These are phyloP conservation scores for Caenorhabditis latens DNA, from an alignment of 1,140 invertebrate species.

Conservation along the genomic window DNA sequence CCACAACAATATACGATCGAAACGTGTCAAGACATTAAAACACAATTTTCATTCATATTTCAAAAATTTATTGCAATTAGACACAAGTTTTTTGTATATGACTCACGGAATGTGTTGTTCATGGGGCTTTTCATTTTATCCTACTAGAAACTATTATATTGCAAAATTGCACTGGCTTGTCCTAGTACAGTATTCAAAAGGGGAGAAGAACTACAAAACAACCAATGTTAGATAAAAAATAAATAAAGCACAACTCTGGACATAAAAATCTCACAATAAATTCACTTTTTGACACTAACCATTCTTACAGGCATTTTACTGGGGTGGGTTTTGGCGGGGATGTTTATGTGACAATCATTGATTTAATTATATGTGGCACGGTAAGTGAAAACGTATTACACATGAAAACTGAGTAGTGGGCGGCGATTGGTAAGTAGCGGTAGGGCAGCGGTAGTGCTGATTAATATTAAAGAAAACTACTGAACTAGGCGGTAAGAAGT, in stretches of 20 bases:
- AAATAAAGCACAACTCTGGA: constrained; percentile 36
- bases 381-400: constrained; percentile 30
- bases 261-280: constrained; percentile 23
- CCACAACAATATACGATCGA: too few relatives aligned
- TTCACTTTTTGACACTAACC: constrained; percentile 41
- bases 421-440: neutral
- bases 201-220: neutral
- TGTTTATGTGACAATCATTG: neutral
- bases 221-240: neutral
- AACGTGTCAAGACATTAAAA: too few relatives aligned
- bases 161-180: constrained; percentile 17
- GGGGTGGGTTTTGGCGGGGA: constrained; percentile 23
- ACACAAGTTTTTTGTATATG: too few relatives aligned
- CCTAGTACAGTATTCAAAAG: neutral
- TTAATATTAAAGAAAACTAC: neutral
- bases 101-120: too few relatives aligned
- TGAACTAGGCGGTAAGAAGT: neutral
- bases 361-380: constrained; percentile 12
- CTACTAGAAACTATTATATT: too few relatives aligned
- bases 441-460: too few relatives aligned
- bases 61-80: too few relatives aligned
- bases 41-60: too few relatives aligned
- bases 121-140: too few relatives aligned
- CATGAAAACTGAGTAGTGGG: neutral
- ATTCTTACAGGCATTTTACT: neutral